Conservation (phyloP, 2,888 invertebrate species). For the Raillietiella orientalis region DNA sequence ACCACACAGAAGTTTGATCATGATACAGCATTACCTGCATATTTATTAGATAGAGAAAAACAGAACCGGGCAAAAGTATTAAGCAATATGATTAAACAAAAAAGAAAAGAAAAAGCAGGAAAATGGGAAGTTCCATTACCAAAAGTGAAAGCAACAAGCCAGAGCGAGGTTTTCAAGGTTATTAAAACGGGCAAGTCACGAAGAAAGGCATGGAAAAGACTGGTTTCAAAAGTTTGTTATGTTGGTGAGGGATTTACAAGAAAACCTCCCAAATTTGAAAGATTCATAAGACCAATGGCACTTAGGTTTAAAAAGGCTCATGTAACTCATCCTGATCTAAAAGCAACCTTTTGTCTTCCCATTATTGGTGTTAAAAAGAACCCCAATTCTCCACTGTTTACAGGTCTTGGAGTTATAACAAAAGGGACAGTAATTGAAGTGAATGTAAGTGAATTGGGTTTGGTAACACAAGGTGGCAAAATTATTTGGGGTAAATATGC, state of each 20-base stretch:
- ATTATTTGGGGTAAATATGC: slow-evolving; percentile 99
- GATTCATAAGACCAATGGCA: slow-evolving; percentile 94
- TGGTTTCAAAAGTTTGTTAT: slow-evolving; percentile 94
- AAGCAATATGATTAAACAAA: slow-evolving; percentile 97
- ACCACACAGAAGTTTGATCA: slow-evolving; percentile 41
- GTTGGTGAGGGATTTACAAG: slow-evolving; percentile 95
- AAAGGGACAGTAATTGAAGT: slow-evolving; percentile 95
- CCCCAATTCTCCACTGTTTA: slow-evolving; percentile 88
- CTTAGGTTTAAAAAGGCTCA: slow-evolving; percentile 86
- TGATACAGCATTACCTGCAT: slow-evolving; percentile 77
- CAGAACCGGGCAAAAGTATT: slow-evolving; percentile 77
- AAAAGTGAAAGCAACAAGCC: slow-evolving; percentile 83
- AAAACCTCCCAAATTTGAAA: slow-evolving; percentile 95
- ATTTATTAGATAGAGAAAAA: slow-evolving; percentile 84
- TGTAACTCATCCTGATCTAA: slow-evolving; percentile 94
- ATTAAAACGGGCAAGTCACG: slow-evolving; percentile 65
- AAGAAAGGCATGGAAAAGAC: slow-evolving; percentile 91
- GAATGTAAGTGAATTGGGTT: slow-evolving; percentile 87
- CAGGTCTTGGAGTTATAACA: slow-evolving; percentile 84
- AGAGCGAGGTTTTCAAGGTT: slow-evolving; percentile 84
- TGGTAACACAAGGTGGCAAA: slow-evolving; percentile 95
- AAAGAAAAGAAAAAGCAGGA: slow-evolving; percentile 94
- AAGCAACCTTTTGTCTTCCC: slow-evolving; percentile 85
- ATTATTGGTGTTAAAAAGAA: slow-evolving; percentile 98
- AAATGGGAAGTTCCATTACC: slow-evolving; percentile 99